A percentile compares a stretch with the other conserved stretches of the same genome.
phyloP scores from a whole-genome alignment of 35 echinoderm and acorn worm species.

The Apostichopus californicus region DNA sequence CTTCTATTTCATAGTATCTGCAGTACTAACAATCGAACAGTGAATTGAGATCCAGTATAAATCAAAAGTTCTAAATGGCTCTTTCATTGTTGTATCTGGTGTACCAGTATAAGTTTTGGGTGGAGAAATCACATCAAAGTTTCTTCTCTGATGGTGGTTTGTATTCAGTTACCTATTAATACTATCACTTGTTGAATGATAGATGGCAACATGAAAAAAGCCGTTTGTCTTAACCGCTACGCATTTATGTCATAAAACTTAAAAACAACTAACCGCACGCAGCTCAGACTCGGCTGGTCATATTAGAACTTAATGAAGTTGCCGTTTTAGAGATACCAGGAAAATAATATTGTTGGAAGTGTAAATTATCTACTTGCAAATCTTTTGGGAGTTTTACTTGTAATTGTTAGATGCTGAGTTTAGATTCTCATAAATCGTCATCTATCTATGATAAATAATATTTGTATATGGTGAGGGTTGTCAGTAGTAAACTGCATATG shows the following conservation, averaged over 20 bases:
- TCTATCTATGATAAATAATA: neutral
- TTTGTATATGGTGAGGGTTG: neutral
- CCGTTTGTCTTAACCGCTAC: neutral
- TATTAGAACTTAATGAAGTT: neutral
- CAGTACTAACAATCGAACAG: no score
- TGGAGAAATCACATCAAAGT: conserved; percentile 22
- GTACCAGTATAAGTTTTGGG: conserved; percentile 36
- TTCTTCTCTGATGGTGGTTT: neutral
- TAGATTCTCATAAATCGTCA: neutral
- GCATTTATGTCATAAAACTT: neutral
- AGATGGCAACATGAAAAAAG: neutral
- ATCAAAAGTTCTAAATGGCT: neutral
- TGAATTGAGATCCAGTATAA: neutral
- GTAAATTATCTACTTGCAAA: neutral
- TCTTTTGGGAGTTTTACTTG: neutral
- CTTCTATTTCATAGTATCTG: no score
- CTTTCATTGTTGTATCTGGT: neutral
- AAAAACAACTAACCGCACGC: neutral
- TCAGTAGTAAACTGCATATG: neutral
- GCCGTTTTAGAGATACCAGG: neutral
- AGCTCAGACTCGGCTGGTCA: neutral
- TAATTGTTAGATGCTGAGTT: neutral
- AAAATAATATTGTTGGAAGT: neutral
- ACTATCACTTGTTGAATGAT: neutral
- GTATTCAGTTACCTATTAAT: neutral